Percentiles rank a stretch among this genome's conserved stretches.
Conservation (phyloP, 1,140 invertebrate genomes). For the Diploscapter pachys region DNA sequence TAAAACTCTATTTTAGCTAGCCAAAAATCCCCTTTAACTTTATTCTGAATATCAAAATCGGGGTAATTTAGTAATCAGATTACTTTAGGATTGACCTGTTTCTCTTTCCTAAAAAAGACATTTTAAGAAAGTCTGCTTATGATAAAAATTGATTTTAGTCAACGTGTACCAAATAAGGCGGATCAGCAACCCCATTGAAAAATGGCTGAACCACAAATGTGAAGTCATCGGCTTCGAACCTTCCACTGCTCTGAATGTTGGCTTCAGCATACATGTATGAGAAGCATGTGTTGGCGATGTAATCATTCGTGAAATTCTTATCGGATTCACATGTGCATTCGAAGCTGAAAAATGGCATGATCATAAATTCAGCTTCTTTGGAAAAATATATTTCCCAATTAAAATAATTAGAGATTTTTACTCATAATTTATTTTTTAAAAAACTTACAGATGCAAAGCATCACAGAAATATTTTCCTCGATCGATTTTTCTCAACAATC, state of each 20-base stretch:
- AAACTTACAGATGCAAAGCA: conserved; percentile 44
- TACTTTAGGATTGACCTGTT: conserved; percentile 17
- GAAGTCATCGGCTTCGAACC: conserved; percentile 61
- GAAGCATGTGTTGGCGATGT: conserved; percentile 32
- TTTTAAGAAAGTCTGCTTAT: not conserved
- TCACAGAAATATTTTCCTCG: conserved; percentile 41
- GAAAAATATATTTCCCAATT: not conserved
- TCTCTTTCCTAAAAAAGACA: not conserved
- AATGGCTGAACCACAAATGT: conserved; percentile 61
- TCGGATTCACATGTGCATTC: conserved; percentile 48
- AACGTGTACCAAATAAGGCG: not conserved
- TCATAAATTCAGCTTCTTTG: not conserved
- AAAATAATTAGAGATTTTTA: not conserved
- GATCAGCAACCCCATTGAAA: conserved; percentile 36
- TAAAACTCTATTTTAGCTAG: not conserved
- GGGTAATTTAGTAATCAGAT: not conserved
- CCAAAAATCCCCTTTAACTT: not conserved
- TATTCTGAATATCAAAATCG: not conserved
- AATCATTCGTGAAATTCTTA: conserved; percentile 32
- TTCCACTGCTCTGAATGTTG: conserved; percentile 45
- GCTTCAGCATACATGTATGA: conserved; percentile 37
- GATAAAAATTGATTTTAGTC: conserved; percentile 22
- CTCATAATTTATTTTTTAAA: not conserved
- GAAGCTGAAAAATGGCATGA: conserved; percentile 15
- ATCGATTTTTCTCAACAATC: conserved; percentile 41